Percentiles rank a stretch among this genome's conserved stretches.
Conservation (phyloP, 2,113 vertebrate species). For the Triplophysa dalaica region DNA sequence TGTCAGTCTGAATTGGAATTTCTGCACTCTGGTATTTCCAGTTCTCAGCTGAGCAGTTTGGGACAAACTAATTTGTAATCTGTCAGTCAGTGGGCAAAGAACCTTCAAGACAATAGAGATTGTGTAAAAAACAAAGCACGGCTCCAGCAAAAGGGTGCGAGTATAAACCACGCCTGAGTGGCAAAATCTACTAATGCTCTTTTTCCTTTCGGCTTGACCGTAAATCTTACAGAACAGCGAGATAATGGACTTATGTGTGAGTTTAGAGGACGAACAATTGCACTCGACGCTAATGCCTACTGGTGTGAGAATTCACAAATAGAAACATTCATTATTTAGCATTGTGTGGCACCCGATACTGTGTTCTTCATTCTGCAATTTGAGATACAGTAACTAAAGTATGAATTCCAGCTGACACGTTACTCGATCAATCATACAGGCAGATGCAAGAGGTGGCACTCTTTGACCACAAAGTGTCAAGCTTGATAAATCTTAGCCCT, state of each 20-base stretch:
- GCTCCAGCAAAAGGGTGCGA: background rate
- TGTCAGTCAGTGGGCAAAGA: conserved; percentile 31
- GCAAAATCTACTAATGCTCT: conserved; percentile 14
- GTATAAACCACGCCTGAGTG: conserved; percentile 3
- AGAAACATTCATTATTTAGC: conserved; percentile 47
- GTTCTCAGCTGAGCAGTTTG: conserved; percentile 20
- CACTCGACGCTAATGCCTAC: conserved; percentile 4
- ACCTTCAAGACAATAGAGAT: conserved; percentile 6
- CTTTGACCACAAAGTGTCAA: conserved; percentile 63
- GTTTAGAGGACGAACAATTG: conserved; percentile 26
- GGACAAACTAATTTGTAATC: conserved; percentile 45
- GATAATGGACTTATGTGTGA: background rate
- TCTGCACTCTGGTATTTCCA: background rate
- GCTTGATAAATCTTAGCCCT: conserved; percentile 61
- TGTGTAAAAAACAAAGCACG: conserved; percentile 15
- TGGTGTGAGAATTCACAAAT: conserved; percentile 12
- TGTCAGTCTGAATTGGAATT: conserved; percentile 13
- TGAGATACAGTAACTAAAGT: conserved; percentile 33
- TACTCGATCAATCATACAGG: conserved; percentile 62
- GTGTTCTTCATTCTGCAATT: conserved; percentile 44
- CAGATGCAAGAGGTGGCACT: conserved; percentile 59
- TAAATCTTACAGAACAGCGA: conserved; percentile 11
- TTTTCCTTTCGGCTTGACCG: conserved; percentile 1
- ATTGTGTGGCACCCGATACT: conserved; percentile 31
- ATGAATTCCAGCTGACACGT: conserved; percentile 46